Conservation (phyloP, 2,113 vertebrate genomes). For the Lepus timidus region DNA sequence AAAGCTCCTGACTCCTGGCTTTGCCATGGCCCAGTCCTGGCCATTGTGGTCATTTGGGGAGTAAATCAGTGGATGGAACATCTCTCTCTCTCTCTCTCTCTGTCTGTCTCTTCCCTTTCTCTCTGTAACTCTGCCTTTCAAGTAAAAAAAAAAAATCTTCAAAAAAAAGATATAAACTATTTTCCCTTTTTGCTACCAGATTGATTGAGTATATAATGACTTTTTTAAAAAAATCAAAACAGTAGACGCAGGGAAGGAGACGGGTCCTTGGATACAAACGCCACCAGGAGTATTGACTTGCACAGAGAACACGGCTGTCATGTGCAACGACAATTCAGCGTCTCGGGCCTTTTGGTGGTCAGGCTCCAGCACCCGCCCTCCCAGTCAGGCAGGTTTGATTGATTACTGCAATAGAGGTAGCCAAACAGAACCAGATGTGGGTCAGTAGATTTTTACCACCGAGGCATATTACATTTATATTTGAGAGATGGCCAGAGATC, state of each 20-base stretch:
- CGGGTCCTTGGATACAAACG: conserved; percentile 31
- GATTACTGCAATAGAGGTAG: conserved; percentile 78
- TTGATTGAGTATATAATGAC: neutral
- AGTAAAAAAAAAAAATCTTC: no score
- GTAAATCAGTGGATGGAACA: no score
- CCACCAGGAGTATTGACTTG: conserved; percentile 46
- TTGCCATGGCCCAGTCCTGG: no score
- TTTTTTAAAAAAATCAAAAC: neutral
- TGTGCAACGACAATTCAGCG: conserved; percentile 72
- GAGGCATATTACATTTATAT: conserved; percentile 61
- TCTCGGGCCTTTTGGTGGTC: conserved; percentile 74
- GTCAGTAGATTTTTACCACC: conserved; percentile 61
- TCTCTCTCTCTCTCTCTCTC: no score
- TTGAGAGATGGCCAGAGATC: conserved; percentile 41
- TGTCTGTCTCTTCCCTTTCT: no score
- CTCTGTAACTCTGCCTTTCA: no score
- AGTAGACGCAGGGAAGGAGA: neutral
- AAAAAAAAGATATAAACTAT: no score
- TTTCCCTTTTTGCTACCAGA: neutral
- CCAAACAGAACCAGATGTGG: conserved; percentile 74
- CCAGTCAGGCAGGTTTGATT: conserved; percentile 54
- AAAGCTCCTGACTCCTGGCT: no score
- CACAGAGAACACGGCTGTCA: conserved; percentile 67
- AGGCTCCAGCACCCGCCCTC: neutral
- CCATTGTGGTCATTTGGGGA: no score